These are phyloP conservation scores for Conistra vaccinii DNA, from an alignment of 2,888 invertebrate genomes.

Conservation along the genomic window DNA sequence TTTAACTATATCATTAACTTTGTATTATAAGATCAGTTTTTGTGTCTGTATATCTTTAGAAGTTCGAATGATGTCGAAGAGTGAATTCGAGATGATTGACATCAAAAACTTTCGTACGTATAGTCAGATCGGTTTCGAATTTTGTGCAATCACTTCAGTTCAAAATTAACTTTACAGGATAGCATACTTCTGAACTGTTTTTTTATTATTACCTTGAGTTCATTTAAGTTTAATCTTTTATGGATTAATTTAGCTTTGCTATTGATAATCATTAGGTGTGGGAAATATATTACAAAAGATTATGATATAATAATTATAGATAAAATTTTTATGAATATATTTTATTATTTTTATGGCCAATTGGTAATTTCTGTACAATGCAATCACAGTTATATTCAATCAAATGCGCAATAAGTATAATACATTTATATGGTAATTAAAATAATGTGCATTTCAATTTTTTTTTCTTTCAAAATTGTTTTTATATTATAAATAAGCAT, in stretches of 20 bases:
- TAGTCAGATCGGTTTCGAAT: neutral
- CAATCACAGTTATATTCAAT: neutral
- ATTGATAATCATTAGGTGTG: neutral
- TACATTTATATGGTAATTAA: conserved; percentile 20
- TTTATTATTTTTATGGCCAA: neutral
- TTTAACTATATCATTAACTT: conserved; percentile 22
- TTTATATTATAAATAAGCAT: conserved; percentile 2
- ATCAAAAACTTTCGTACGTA: neutral
- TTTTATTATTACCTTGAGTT: neutral
- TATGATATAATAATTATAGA: too few relatives aligned
- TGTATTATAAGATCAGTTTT: conserved; percentile 1
- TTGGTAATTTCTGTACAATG: neutral
- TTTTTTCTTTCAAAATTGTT: neutral
- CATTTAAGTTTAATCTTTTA: neutral
- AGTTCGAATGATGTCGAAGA: neutral
- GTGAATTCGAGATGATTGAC: neutral
- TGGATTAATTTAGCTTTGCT: neutral
- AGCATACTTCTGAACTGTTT: neutral
- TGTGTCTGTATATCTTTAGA: neutral
- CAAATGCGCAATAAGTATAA: neutral
- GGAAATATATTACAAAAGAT: neutral
- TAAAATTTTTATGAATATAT: neutral
- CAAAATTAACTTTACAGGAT: neutral
- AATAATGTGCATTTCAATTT: conserved; percentile 10
- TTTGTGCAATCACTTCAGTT: neutral